phyloP scores from a whole-genome alignment of 2,888 invertebrate genomes.

The Tetramorium bicarinatum region DNA sequence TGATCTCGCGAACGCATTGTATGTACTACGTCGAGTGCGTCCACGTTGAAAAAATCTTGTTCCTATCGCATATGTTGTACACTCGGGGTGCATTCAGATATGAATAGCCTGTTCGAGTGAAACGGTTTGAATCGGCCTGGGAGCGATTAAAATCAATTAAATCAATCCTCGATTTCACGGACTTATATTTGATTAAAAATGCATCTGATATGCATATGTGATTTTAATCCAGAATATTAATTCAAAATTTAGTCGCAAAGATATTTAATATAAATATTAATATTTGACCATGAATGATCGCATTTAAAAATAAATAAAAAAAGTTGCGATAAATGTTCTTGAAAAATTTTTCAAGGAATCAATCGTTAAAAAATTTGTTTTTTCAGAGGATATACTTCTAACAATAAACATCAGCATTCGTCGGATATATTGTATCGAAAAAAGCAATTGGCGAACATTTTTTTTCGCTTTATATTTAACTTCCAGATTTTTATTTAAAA shows the following conservation, averaged over 20 bases:
- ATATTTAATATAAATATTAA: slow-evolving; percentile 11
- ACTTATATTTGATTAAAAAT: slow-evolving; percentile 37
- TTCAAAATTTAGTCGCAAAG: neutral
- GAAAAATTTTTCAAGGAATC: neutral
- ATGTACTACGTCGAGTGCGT: slow-evolving; percentile 50
- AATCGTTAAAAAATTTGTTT: neutral
- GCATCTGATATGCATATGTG: neutral
- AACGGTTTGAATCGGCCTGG: slow-evolving; percentile 26
- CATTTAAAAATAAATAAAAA: neutral
- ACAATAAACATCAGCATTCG: neutral
- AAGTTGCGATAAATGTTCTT: neutral
- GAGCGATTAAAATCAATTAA: slow-evolving; percentile 51
- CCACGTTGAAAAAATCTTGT: slow-evolving; percentile 51
- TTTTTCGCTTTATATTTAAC: slow-evolving; percentile 8
- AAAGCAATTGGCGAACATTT: neutral
- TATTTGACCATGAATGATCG: neutral
- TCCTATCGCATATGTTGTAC: slow-evolving; percentile 41
- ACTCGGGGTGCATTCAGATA: slow-evolving; percentile 38
- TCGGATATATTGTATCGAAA: neutral
- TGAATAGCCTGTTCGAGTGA: slow-evolving; percentile 40
- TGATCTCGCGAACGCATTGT: slow-evolving; percentile 54
- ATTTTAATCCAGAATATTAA: slow-evolving; percentile 35
- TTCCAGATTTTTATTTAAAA: neutral
- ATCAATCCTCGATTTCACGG: slow-evolving; percentile 23
- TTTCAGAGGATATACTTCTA: neutral